phyloP scores from a whole-genome alignment of 1,140 invertebrate species.

The Triops cancriformis region DNA sequence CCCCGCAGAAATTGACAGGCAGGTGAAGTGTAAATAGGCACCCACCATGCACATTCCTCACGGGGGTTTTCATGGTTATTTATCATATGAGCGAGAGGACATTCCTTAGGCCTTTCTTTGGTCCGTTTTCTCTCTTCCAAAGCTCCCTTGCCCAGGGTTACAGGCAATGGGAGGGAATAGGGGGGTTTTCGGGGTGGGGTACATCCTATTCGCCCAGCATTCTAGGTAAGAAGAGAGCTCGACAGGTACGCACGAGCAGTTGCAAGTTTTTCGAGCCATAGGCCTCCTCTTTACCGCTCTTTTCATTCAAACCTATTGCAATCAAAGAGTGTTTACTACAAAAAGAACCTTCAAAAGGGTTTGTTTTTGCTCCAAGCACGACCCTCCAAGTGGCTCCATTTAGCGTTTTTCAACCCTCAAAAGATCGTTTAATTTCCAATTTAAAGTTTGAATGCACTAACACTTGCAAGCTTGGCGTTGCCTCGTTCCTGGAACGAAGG shows the following conservation, averaged over 20 bases:
- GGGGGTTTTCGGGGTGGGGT: too few species aligned
- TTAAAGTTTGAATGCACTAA: too few species aligned
- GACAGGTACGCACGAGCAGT: background rate
- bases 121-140: background rate
- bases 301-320: background rate
- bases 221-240: background rate
- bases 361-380: too few species aligned
- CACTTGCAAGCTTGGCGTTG: too few species aligned
- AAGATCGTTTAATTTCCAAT: too few species aligned
- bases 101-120: background rate
- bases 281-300: background rate
- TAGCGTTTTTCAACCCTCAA: too few species aligned
- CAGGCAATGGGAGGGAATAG: background rate
- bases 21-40: background rate
- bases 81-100: conserved; percentile 13
- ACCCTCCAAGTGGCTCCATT: too few species aligned
- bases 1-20: conserved; percentile 1
- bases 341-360: too few species aligned
- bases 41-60: background rate
- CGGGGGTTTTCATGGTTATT: conserved; percentile 5
- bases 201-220: background rate
- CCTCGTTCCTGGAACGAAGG: too few species aligned
- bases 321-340: background rate
- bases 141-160: background rate
- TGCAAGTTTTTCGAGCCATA: background rate